These are phyloP conservation scores for Ceryle rudis DNA, from an alignment of 2,797 vertebrate species.

Conservation along the genomic window DNA sequence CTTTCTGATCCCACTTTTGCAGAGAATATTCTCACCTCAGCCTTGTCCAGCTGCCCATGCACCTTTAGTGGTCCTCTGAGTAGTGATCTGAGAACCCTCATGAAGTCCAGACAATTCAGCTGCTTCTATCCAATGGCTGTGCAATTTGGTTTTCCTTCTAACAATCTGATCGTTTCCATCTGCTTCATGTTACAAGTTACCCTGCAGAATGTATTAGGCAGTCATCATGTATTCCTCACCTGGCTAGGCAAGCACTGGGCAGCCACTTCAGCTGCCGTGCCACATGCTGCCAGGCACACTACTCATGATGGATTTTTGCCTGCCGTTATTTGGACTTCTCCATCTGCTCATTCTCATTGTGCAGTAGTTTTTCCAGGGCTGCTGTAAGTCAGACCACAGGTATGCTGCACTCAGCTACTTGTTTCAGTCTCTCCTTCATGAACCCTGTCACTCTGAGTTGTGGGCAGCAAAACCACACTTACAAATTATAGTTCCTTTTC, in stretches of 20 bases:
- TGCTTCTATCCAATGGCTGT: neutral
- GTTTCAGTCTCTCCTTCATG: neutral
- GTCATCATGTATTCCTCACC: neutral
- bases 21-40: neutral
- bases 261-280: neutral
- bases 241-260: neutral
- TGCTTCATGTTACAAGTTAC: neutral
- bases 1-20: neutral
- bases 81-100: neutral
- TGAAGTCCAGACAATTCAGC: neutral
- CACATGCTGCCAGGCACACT: fast-evolving
- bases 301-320: neutral
- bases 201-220: neutral
- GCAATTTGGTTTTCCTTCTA: neutral
- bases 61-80: neutral
- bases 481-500: neutral
- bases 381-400: neutral
- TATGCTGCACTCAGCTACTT: neutral
- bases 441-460: neutral
- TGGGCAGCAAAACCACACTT: neutral
- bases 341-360: neutral
- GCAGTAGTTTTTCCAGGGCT: neutral
- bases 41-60: neutral
- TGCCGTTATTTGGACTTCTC: neutral
- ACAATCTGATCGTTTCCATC: neutral